phyloP scores from a whole-genome alignment of 2,797 vertebrate genomes.

The Psittacula derbiana region DNA sequence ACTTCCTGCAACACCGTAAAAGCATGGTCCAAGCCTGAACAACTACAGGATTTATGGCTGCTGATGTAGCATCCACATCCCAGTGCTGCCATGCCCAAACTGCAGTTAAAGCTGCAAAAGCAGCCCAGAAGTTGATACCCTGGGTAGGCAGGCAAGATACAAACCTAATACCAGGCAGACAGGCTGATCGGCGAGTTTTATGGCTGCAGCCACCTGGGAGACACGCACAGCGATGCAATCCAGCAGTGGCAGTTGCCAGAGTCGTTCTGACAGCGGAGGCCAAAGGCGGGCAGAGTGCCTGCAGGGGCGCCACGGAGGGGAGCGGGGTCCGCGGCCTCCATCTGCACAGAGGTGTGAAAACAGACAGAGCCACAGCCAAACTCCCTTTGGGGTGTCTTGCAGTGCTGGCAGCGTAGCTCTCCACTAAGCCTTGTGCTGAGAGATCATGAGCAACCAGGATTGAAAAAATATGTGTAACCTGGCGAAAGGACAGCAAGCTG shows the following conservation, averaged over 20 bases:
- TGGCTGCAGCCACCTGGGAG: constrained; percentile 56
- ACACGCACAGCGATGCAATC: neutral
- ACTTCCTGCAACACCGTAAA: neutral
- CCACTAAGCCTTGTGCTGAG: constrained; percentile 23
- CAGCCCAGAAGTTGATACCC: neutral
- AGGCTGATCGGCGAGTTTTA: neutral
- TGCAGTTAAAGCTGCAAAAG: neutral
- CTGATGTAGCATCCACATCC: neutral
- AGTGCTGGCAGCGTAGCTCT: neutral
- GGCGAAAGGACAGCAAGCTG: constrained; percentile 46
- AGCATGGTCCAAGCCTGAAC: neutral
- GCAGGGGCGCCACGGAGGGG: neutral
- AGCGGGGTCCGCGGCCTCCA: neutral
- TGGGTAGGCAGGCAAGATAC: neutral
- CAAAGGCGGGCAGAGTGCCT: constrained; percentile 1
- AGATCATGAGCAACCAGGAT: constrained; percentile 4
- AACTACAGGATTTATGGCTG: neutral
- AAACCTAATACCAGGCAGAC: neutral
- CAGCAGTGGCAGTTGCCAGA: constrained; percentile 42
- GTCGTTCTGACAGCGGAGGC: neutral
- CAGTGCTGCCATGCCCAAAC: neutral
- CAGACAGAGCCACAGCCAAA: neutral
- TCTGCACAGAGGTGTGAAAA: constrained; percentile 46
- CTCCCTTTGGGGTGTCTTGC: constrained; percentile 26
- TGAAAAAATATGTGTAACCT: constrained; percentile 57